A percentile compares a stretch with the other conserved stretches of the same genome.
Conservation (phyloP, 1,140 invertebrate genomes). For the Lucilia cuprina region DNA sequence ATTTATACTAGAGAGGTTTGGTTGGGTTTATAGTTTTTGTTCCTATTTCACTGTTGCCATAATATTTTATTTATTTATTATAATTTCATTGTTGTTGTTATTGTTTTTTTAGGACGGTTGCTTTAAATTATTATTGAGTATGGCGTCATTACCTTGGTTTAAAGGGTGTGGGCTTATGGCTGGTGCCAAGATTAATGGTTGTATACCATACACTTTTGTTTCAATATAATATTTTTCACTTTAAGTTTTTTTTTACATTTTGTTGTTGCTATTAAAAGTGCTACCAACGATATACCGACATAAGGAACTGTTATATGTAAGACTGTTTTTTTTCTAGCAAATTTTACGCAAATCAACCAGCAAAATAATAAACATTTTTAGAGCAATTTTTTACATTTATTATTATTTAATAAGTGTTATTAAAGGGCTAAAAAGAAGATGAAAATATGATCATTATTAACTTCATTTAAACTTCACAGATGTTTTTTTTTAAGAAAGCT, state of each 20-base stretch:
- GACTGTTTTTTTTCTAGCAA: no score
- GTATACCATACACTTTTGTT: neutral
- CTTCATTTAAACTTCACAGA: no score
- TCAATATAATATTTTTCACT: neutral
- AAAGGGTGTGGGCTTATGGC: conserved; percentile 27
- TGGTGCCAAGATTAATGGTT: conserved; percentile 30
- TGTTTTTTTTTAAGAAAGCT: no score
- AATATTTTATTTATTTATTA: neutral
- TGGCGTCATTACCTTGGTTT: conserved; percentile 31
- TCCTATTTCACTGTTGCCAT: neutral
- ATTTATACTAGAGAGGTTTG: neutral
- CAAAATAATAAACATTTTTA: no score
- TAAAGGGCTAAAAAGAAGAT: no score
- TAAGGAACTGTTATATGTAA: no score
- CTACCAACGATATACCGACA: neutral
- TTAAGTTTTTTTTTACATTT: neutral
- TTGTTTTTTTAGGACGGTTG: neutral
- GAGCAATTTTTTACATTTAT: no score
- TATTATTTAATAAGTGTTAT: no score
- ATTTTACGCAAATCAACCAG: no score
- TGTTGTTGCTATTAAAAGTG: neutral
- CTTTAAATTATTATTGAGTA: conserved; percentile 20
- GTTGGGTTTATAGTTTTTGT: neutral
- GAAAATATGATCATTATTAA: no score
- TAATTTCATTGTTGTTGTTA: neutral